Conservation (phyloP, 2,113 vertebrate genomes). For the Mus spicilegus region DNA sequence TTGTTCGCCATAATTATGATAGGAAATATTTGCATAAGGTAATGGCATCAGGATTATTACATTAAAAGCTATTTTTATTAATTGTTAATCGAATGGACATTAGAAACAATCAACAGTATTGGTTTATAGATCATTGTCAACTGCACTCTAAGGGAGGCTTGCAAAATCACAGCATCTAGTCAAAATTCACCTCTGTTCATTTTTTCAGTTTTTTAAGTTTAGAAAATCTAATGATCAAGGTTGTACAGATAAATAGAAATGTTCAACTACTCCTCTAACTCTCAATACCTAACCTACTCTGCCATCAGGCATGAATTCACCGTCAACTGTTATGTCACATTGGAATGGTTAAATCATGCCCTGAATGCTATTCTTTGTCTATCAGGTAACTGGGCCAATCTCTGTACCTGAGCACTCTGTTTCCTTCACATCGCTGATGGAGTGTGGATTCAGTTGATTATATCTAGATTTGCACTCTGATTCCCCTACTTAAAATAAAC, state of each 20-base stretch:
- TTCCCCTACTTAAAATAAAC: not conserved
- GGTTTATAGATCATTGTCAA: not conserved
- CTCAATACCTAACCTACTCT: not conserved
- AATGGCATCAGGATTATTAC: not conserved
- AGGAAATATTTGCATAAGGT: not conserved
- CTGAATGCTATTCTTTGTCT: not conserved
- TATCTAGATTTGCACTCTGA: not conserved
- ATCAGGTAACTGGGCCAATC: not conserved
- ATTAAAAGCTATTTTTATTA: not conserved
- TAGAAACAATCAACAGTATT: not conserved
- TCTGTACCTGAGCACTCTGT: not conserved
- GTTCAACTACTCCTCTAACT: not conserved
- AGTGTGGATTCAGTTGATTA: not conserved
- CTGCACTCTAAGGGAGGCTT: not conserved
- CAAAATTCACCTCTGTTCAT: not conserved
- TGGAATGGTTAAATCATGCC: not conserved
- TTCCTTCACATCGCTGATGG: not conserved
- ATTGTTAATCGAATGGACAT: not conserved
- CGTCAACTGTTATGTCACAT: not conserved
- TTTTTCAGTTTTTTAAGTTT: not conserved
- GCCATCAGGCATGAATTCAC: not conserved
- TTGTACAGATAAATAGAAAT: not conserved
- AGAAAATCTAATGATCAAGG: not conserved
- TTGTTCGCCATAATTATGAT: not conserved
- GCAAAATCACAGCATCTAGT: not conserved